A percentile compares a stretch with the other conserved stretches of the same genome.
These are phyloP conservation scores for Felis chaus DNA, from an alignment of 2,113 vertebrate genomes.

Conservation along the genomic window DNA sequence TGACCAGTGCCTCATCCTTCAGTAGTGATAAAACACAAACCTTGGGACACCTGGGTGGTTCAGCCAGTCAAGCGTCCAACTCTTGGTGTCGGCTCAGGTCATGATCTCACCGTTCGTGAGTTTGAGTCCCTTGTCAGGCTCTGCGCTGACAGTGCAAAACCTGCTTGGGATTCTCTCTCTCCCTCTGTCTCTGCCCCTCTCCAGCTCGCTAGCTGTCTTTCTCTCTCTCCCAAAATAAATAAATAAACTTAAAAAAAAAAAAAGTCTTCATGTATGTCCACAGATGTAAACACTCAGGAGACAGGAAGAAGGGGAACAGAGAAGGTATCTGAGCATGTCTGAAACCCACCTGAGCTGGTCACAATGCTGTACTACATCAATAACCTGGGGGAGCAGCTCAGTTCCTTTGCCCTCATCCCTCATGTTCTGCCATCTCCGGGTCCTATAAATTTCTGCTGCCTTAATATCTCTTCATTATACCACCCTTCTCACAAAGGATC, in stretches of 20 bases:
- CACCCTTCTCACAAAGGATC: not conserved
- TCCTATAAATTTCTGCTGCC: not conserved
- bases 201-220: too few relatives aligned
- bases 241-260: too few relatives aligned
- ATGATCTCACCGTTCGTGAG: too few relatives aligned
- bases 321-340: not conserved
- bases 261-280: not conserved
- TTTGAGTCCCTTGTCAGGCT: too few relatives aligned
- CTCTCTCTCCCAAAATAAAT: too few relatives aligned
- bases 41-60: too few relatives aligned
- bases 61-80: too few relatives aligned
- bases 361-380: rapidly evolving
- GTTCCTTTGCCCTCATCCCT: not conserved
- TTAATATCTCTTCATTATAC: not conserved
- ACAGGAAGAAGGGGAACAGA: not conserved
- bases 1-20: not conserved
- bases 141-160: too few relatives aligned
- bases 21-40: not conserved
- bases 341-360: not conserved
- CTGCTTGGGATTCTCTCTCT: too few relatives aligned
- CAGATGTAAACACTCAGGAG: not conserved
- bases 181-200: too few relatives aligned
- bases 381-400: not conserved
- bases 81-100: too few relatives aligned
- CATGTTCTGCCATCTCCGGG: not conserved